Conservation (phyloP, 1,140 invertebrate genomes). For the Meloidogyne chitwoodi region DNA sequence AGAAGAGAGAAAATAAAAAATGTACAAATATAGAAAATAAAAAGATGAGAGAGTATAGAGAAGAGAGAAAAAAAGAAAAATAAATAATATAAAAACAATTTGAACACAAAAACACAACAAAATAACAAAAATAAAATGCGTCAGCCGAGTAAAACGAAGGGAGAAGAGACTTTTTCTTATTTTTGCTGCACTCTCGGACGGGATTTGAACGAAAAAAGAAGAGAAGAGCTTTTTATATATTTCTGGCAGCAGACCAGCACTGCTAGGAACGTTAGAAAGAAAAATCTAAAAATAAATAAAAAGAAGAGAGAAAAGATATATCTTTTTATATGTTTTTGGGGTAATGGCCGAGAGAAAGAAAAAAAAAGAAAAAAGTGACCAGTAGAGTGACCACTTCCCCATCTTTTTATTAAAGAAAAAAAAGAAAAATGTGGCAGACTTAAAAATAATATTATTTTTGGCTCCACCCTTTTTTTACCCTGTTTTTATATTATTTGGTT, state of each 20-base stretch:
- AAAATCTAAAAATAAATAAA: background rate
- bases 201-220: constrained; percentile 1
- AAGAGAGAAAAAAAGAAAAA: background rate
- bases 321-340: background rate
- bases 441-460: background rate
- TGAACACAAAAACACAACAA: background rate
- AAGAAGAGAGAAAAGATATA: background rate
- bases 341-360: too few species aligned
- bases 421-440: background rate
- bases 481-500: too few species aligned
- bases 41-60: background rate
- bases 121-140: background rate
- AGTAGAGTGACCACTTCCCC: background rate
- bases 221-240: background rate
- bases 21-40: background rate
- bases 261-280: constrained; percentile 12
- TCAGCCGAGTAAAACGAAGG: background rate
- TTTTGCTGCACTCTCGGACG: background rate
- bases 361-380: background rate
- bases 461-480: background rate
- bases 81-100: background rate
- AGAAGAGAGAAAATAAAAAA: background rate
- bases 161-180: background rate
- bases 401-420: background rate
- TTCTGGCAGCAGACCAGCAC: background rate